Conservation (phyloP, 1,140 invertebrate genomes). For the Harpegnathos saltator region DNA sequence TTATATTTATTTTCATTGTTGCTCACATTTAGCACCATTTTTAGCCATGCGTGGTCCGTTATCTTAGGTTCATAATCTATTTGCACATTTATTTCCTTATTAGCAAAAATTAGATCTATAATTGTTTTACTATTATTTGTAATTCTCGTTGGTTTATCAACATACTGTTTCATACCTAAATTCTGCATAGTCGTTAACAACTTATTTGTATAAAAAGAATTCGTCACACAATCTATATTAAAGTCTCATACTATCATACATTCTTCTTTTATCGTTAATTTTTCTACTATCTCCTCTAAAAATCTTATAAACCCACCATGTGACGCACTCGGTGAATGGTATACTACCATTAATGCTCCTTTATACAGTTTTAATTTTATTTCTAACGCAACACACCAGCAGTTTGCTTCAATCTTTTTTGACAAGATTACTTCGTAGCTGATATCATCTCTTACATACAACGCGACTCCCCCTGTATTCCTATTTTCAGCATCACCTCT, state of each 20-base stretch:
- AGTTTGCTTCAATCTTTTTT: neutral
- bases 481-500: slow-evolving; percentile 55
- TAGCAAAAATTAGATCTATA: slow-evolving; percentile 29
- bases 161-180: slow-evolving; percentile 38
- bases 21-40: neutral
- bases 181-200: neutral
- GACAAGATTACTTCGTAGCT: neutral
- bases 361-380: neutral
- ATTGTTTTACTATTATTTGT: slow-evolving; percentile 7
- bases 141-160: neutral
- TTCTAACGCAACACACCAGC: neutral
- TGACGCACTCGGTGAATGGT: slow-evolving; percentile 19
- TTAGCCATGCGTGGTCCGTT: slow-evolving; percentile 17
- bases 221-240: slow-evolving; percentile 9
- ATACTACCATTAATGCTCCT: neutral
- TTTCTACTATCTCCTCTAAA: slow-evolving; percentile 4
- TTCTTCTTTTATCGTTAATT: slow-evolving; percentile 4
- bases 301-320: neutral
- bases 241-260: slow-evolving; percentile 38
- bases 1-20: neutral
- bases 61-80: no score
- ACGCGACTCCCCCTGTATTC: slow-evolving; percentile 21
- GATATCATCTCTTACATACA: slow-evolving; percentile 11
- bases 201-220: slow-evolving; percentile 18
- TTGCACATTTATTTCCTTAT: slow-evolving; percentile 1